Percentiles rank a stretch among this genome's conserved stretches.
Evolutionary conservation across 1,140 invertebrate genomes (phyloP).

Genomic region (Lerema accius): DNA sequence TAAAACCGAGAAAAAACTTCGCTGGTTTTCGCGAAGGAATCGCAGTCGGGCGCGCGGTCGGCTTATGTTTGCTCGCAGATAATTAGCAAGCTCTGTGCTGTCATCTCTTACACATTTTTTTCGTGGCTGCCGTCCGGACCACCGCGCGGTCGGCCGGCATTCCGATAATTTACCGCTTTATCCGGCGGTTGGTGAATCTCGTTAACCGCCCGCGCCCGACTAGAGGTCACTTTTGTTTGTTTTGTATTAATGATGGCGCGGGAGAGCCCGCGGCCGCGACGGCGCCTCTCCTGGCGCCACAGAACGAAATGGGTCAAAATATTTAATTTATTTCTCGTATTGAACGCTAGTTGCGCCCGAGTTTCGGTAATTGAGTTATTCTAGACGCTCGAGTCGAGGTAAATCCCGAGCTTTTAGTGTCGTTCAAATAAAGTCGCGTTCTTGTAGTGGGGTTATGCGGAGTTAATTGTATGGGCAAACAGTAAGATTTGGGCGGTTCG

Average conservation of each 20-base stretch:
- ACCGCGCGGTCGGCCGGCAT: conserved; percentile 68
- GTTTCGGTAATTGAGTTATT: conserved; percentile 73
- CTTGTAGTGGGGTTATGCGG: conserved; percentile 42
- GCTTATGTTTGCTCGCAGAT: conserved; percentile 52
- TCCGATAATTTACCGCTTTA: conserved; percentile 81
- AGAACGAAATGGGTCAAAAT: conserved; percentile 71
- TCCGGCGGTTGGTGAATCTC: conserved; percentile 78
- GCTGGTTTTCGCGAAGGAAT: conserved; percentile 50
- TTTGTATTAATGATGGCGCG: conserved; percentile 78
- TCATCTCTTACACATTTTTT: conserved; percentile 78
- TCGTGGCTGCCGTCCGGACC: conserved; percentile 58
- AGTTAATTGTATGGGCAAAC: conserved; percentile 65
- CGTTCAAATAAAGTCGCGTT: conserved; percentile 53
- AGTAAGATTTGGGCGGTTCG: conserved; percentile 73
- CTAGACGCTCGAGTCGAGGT: conserved; percentile 36
- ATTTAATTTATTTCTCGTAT: conserved; percentile 78
- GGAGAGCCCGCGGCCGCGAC: conserved; percentile 70
- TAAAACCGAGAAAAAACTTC: conserved; percentile 49
- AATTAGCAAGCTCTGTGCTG: conserved; percentile 71
- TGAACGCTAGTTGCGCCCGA: conserved; percentile 59
- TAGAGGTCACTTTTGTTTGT: conserved; percentile 80
- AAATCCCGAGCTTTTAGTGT: conserved; percentile 63
- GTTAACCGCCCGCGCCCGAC: conserved; percentile 71
- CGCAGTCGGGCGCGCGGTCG: conserved; percentile 46
- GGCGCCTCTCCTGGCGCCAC: conserved; percentile 75